Percentiles rank a stretch among this genome's conserved stretches.
These are phyloP conservation scores for Apamea crenata DNA, from an alignment of 2,888 invertebrate genomes.

Conservation along the genomic window DNA sequence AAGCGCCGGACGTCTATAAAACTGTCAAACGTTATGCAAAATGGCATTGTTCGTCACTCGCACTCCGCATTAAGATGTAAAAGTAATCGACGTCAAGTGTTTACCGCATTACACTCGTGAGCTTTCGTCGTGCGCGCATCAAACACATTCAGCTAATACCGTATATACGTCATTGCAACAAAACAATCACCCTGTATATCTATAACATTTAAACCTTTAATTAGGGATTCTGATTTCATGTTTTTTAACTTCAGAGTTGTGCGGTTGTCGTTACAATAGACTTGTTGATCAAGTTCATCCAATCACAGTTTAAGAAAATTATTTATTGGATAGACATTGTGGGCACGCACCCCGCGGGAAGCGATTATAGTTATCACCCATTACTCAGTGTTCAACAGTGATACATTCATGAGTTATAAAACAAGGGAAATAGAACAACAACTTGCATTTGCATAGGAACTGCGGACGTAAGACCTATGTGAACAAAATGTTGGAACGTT, in stretches of 20 bases:
- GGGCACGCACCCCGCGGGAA: conserved; percentile 27
- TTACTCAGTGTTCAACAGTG: conserved; percentile 49
- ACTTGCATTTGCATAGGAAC: conserved; percentile 45
- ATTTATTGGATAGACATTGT: conserved; percentile 20
- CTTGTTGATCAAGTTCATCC: conserved; percentile 25
- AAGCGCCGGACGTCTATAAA: conserved; percentile 78
- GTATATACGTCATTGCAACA: conserved; percentile 3
- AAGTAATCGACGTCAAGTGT: conserved; percentile 58
- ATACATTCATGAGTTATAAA: conserved; percentile 54
- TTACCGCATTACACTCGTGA: conserved; percentile 58
- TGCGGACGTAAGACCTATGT: conserved; percentile 42
- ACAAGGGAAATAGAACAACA: conserved; percentile 37
- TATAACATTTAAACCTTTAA: conserved; percentile 18
- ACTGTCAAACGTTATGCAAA: conserved; percentile 75
- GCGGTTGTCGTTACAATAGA: conserved; percentile 25
- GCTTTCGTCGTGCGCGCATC: conserved; percentile 53
- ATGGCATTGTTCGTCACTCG: conserved; percentile 74
- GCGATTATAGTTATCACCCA: conserved; percentile 49
- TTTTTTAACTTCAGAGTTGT: conserved; percentile 31
- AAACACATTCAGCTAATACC: conserved; percentile 25
- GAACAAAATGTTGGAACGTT: conserved; percentile 47
- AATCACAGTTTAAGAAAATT: conserved; percentile 19
- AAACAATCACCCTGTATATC: conserved; percentile 56
- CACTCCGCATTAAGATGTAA: conserved; percentile 63
- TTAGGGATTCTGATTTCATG: conserved; percentile 43